A percentile compares a stretch with the other conserved stretches of the same genome.
Evolutionary conservation across 2,113 vertebrate species (phyloP).

Genomic region (Alethe diademata): DNA sequence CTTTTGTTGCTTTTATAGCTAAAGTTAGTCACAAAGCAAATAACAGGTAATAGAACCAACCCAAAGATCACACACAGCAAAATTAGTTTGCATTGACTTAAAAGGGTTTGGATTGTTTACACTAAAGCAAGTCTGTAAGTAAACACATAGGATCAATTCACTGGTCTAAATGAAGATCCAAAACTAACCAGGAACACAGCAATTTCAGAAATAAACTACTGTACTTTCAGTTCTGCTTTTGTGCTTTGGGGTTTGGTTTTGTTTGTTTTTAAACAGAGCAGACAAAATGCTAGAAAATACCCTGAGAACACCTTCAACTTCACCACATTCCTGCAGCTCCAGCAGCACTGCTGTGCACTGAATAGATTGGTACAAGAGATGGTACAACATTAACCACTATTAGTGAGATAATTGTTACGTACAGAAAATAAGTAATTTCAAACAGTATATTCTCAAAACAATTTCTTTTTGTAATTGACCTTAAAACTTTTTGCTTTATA

Average conservation of each 20-base stretch:
- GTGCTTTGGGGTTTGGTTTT: not conserved
- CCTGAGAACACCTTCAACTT: not conserved
- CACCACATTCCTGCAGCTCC: not conserved
- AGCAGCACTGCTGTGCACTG: not conserved
- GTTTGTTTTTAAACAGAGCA: not conserved
- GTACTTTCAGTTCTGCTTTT: not conserved
- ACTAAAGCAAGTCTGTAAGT: not conserved
- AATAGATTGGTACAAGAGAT: fast-evolving
- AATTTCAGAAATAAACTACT: not conserved
- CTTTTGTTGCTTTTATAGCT: not conserved
- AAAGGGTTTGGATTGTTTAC: not conserved
- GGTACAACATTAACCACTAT: too few species aligned
- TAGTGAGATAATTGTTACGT: not conserved
- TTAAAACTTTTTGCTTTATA: not conserved
- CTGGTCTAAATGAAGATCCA: not conserved
- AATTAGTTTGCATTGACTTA: not conserved
- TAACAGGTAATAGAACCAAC: not conserved
- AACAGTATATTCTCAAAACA: not conserved
- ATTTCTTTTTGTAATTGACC: not conserved
- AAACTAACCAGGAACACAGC: not conserved
- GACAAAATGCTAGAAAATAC: not conserved
- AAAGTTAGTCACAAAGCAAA: not conserved
- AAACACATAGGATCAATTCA: not conserved
- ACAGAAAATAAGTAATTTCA: not conserved
- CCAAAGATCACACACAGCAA: not conserved